Base-by-base conservation (phyloP, 2,888 invertebrate genomes). In the Agrilus cyanescens region DNA sequence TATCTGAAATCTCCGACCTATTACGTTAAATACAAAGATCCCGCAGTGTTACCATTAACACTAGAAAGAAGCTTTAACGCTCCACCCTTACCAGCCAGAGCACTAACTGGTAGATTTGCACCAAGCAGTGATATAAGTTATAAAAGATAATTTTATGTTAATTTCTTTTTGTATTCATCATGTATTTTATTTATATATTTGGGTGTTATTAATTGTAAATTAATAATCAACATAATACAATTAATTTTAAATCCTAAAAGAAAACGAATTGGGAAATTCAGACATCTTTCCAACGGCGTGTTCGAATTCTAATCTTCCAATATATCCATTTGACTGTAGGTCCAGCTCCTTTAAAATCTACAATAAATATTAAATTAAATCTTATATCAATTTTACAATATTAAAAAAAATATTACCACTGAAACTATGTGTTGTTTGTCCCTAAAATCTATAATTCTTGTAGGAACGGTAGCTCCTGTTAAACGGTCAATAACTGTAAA, bases 331-430 rank as follows among this genome's bases (percentile, higher is more conserved):
- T 44, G 66, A 64, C 54, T 76, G 74, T 32, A 80, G 60, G 55
- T 77, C 75, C 57, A 78, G 74, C 66, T 79, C 78, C 38, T 74
- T 60, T 37, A 80, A 52, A 45, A 80, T 66, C 80, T 81, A 64
- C 38, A 69, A 68, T 37, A 38, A 38, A 45, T 45, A 30, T 38
- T 45, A 29, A 30, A 38, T 33, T 13, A 25, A 44, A 25, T 35
- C 29, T 12, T 33, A 32, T 35, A 25, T 14, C 12, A 41, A 38
- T 15, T 35, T 36, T 20, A 36, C 29, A 48, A 14, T 15, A 15
- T 12, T 15, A 30, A 32, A 15, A 31, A 14, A 32, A 14, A 40
- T 14, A 40, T 25, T 49, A 46, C 48, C 38, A 41, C 33, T 39
- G 43, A 37, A 34, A 45, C 71, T 44, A 80, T 74, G 52, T 70